Base-by-base conservation (phyloP, 2,888 invertebrate genomes). In the Trachelus iudaicus region DNA sequence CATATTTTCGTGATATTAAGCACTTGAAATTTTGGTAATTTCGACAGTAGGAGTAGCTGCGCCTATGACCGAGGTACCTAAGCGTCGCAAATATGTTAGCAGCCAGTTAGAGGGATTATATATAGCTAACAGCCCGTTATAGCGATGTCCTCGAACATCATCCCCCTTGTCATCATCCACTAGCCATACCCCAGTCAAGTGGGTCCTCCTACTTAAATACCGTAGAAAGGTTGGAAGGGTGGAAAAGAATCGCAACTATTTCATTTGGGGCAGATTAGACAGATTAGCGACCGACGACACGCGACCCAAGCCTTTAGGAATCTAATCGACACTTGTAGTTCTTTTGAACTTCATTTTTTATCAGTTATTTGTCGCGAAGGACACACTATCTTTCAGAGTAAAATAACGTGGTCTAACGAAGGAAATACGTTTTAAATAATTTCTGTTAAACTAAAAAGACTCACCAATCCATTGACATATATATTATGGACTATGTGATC, bases 181-280 rank as follows among this genome's bases (percentile, higher is more conserved):
- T 77, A 76, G 71, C 31, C 69, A 33, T 69, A 12, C 75, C 75
- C 78, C 84, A 87, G 88, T 89, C 88, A 89, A 89, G 88, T 87
- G 86, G 79, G 83, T 81, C 84, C 82, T 85, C 83, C 81, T 83
- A 83, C 85, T 85, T 84, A 83, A 87, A 85, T 81, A 85, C 82
- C 83, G 79, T 77, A 81, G 81, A 34, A 78, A 75, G 74, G 76
- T 80, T 77, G 80, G 73, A 74, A 69, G 69, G 78, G 77, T 76
- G 73, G 75, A 75, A 84, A 88, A 89, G 91, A 91, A 91, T 91
- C 83, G 88, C 91, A 91, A 91, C 88, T 91, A 91, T 91, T 91
- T 91, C 91, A 91, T 91, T 91, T 91, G 85, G 89, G 88, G 87
- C 87, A 90, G 91, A 91, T 91, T 91, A 90, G 89, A 91, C 88